These are phyloP conservation scores for Amiota mariae DNA, from an alignment of 2,888 invertebrate genomes.

Conservation along the genomic window DNA sequence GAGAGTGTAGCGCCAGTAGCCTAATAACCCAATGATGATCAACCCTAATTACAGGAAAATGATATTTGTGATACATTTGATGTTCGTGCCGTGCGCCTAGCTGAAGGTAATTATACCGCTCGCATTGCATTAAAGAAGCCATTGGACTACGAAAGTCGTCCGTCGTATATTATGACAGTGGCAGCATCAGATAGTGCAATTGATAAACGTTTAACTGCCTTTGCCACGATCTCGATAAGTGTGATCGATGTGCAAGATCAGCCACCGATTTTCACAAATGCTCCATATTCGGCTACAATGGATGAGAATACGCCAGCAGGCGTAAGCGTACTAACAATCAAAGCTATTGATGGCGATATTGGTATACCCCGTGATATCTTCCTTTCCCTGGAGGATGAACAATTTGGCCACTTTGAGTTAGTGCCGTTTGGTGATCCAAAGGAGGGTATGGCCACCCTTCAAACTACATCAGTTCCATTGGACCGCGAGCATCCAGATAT, in stretches of 20 bases:
- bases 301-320: slow-evolving; percentile 82
- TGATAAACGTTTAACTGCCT: slow-evolving; percentile 78
- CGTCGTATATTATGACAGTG: slow-evolving; percentile 82
- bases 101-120: slow-evolving; percentile 82
- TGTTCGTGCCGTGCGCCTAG: slow-evolving; percentile 79
- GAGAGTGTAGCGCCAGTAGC: neutral
- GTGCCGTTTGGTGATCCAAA: slow-evolving; percentile 74
- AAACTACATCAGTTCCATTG: slow-evolving; percentile 79
- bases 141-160: slow-evolving; percentile 85
- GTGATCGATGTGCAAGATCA: slow-evolving; percentile 88
- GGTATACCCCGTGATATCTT: slow-evolving; percentile 81
- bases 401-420: slow-evolving; percentile 80
- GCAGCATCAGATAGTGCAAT: slow-evolving; percentile 79
- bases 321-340: slow-evolving; percentile 80
- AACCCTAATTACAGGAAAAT: slow-evolving; percentile 72
- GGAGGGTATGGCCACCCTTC: slow-evolving; percentile 76
- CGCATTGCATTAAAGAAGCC: slow-evolving; percentile 79
- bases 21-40: neutral
- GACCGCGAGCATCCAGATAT: slow-evolving; percentile 85
- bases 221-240: slow-evolving; percentile 83
- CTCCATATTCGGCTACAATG: slow-evolving; percentile 85
- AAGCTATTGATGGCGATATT: slow-evolving; percentile 87
- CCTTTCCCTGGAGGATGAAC: slow-evolving; percentile 82
- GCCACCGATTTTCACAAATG: slow-evolving; percentile 85
- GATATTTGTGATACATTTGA: slow-evolving; percentile 83